Evolutionary conservation across 1,140 invertebrate genomes (phyloP), one percentile per base, ranked within the genome.

Genomic region (Drosophila seguyi): DNA sequence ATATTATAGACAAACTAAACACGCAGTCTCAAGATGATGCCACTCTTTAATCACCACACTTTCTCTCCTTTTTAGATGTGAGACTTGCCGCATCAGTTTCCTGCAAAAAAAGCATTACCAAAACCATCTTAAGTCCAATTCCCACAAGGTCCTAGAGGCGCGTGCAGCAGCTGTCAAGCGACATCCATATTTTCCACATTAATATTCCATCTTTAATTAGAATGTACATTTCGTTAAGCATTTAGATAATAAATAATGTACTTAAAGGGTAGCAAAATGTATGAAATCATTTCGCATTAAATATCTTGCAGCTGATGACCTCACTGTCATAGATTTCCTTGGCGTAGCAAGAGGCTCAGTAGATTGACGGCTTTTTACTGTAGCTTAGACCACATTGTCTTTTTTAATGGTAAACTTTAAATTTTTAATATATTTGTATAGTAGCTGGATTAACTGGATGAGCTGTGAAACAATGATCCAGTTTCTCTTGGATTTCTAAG

Each of bases 51-150:
- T 22, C 4, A 55, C 4, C 36, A 18, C 18, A 6, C 14, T 4
- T 6, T 20, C 31, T 8, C 20, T 16, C 3, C 20, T 5, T 73
- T 65, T 20, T n/a, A 85, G 73, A 20, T 84, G 81, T 53, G 73
- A 85, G 25, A 61, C 45, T 45, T 84, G 81, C 59, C 55, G 42
- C 4, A 69, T 77, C 6, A 60, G 67, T 29, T 84, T 84, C 20
- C 80, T 80, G 42, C 38, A 63, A 0, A 34, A 48, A 6, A 84
- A 59, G 10, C 72, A 84, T 39, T 85, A 73, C 48, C 22, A 42
- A 20, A 45, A 38, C 14, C 81, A 84, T 20, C 20, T 81, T 3
- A 73, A 65, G 18, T 61, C 77, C 11, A 85, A 77, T 1, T 45
- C 58, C 0, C 81, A 84, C 25, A 84, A 77, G 29, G 73, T 59